Percentiles rank a stretch among this genome's conserved stretches.
These are phyloP conservation scores for Eutrigla gurnardus DNA, from an alignment of 2,797 vertebrate species.

Conservation along the genomic window DNA sequence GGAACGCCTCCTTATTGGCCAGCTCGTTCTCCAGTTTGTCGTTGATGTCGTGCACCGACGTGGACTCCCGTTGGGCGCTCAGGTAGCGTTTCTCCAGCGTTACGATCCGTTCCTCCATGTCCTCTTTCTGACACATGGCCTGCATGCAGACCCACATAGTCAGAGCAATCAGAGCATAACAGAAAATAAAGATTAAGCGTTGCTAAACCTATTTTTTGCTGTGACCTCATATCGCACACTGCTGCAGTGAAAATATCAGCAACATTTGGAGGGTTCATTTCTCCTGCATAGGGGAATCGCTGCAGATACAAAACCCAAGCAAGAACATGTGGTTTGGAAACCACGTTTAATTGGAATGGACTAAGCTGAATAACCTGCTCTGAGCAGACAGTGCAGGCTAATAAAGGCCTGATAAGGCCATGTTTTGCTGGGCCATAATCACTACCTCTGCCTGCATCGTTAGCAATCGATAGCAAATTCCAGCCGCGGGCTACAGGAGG, in stretches of 20 bases:
- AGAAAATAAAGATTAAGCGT: neutral
- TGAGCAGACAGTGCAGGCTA: constrained; percentile 15
- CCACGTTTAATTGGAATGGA: neutral
- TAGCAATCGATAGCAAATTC: constrained; percentile 65
- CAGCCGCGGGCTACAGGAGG: neutral
- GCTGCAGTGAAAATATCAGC: neutral
- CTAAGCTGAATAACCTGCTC: constrained; percentile 21
- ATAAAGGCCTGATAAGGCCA: constrained; percentile 43
- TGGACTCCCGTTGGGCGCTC: constrained; percentile 98
- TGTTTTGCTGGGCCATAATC: constrained; percentile 9
- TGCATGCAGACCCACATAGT: constrained; percentile 63
- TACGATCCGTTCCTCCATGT: constrained; percentile 99
- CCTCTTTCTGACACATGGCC: constrained; percentile 99
- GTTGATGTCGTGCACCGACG: constrained; percentile 98
- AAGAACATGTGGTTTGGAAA: neutral
- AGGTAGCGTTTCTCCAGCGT: constrained; percentile 98
- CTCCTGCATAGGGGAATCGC: constrained; percentile 36
- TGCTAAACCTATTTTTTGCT: neutral
- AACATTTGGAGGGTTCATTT: constrained; percentile 45
- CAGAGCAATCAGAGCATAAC: neutral
- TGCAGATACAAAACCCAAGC: neutral
- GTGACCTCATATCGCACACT: constrained; percentile 16
- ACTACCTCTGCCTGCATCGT: constrained; percentile 18
- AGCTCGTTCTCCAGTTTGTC: constrained; percentile 98
- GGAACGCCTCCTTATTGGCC: constrained; percentile 98